Evolutionary conservation across 2,888 invertebrate genomes (phyloP), one percentile per base, ranked within the genome.

Genomic region (Masnerella sp.): DNA sequence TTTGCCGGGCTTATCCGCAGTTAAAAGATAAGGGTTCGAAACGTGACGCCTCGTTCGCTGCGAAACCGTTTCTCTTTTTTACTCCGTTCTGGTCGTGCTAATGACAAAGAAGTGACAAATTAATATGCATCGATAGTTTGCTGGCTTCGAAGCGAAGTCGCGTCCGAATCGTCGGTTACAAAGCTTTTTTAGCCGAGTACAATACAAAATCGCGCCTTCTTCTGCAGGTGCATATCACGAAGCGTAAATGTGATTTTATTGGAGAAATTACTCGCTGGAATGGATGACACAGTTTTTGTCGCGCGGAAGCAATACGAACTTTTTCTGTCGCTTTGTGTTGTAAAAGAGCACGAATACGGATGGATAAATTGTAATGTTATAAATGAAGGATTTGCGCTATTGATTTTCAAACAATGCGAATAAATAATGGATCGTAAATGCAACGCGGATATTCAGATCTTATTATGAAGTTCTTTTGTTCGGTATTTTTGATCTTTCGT

Each of bases 111-210:
- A 43, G 52, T 40, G 59, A 69, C 52, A 61, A 61, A 54, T 69
- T 61, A 69, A 69, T 69, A 61, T 51, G 15, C 61, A 54, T 43
- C 22, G 45, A 61, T 52, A 54, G 69, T 69, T 61, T 54, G 54
- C 45, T n/a, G 47, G 51, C 43, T 54, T 22, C 47, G 28, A 43
- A 68, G 49, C 56, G 22, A 65, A 56, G 43, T 58, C 43, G 52
- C 18, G 32, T 52, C 43, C 9, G 42, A 36, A 58, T 18, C 22
- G 43, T 34, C 20, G 34, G 25, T 34, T 47, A n/a, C 18, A 47
- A 42, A 17, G 15, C n/a, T 54, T 36, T 18, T 32, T 17, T 8
- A 20, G 17, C 12, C n/a, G 18, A 52, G 14, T 38, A 42, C 30
- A 38, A 32, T 42, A 2, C 30, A 25, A 34, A 45, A 34, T 28